These are phyloP conservation scores for Bugulina stolonifera DNA, from an alignment of 2,888 invertebrate species.

Conservation along the genomic window DNA sequence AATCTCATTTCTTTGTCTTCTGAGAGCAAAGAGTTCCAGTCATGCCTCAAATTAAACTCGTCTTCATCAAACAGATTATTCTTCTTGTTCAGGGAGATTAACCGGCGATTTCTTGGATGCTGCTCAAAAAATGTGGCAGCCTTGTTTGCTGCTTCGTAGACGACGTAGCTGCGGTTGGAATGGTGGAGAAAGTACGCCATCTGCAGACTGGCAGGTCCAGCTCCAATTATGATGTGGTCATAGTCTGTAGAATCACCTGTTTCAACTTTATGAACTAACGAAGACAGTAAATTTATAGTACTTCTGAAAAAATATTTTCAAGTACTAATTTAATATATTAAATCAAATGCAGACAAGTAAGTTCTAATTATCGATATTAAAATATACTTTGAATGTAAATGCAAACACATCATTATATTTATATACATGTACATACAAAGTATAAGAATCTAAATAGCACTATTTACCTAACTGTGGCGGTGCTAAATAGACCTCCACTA, in stretches of 20 bases:
- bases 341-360: too few relatives aligned
- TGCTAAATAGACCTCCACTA: too few relatives aligned
- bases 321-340: too few relatives aligned
- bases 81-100: slow-evolving; percentile 27
- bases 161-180: slow-evolving; percentile 50
- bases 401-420: too few relatives aligned
- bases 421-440: too few relatives aligned
- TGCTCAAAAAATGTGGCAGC: slow-evolving; percentile 28
- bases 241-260: neutral
- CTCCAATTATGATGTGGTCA: slow-evolving; percentile 54
- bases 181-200: slow-evolving; percentile 51
- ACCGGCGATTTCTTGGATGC: slow-evolving; percentile 21
- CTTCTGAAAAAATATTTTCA: too few relatives aligned
- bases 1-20: slow-evolving; percentile 31
- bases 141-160: slow-evolving; percentile 42
- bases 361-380: too few relatives aligned
- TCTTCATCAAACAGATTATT: slow-evolving; percentile 25
- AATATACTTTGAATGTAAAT: too few relatives aligned
- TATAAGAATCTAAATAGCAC: too few relatives aligned
- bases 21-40: slow-evolving; percentile 28
- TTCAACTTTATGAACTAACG: too few relatives aligned
- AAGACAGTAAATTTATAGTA: too few relatives aligned
- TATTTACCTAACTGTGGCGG: too few relatives aligned
- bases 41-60: slow-evolving; percentile 28
- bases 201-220: slow-evolving; percentile 55